Conservation (phyloP, 2,113 vertebrate species). For the Misgurnus anguillicaudatus region DNA sequence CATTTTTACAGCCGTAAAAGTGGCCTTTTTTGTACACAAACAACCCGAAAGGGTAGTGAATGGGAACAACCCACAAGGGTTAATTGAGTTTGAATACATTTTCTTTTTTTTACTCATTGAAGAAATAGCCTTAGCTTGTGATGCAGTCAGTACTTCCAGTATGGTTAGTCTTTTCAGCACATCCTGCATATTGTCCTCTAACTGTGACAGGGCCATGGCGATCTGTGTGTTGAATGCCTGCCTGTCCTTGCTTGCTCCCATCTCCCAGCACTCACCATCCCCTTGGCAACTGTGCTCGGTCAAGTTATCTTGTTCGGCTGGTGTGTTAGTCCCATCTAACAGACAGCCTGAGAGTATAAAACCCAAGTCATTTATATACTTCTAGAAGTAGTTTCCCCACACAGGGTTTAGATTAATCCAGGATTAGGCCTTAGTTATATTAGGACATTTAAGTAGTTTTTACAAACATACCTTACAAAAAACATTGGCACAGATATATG, state of each 20-base stretch:
- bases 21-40: no score
- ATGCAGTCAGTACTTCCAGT: constrained; percentile 79
- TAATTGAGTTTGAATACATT: no score
- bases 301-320: background rate
- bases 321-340: background rate
- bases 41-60: no score
- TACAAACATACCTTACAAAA: no score
- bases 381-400: no score
- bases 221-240: constrained; percentile 82
- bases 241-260: constrained; percentile 51
- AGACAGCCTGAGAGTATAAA: background rate
- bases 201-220: constrained; percentile 76
- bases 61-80: no score
- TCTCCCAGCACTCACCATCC: constrained; percentile 70
- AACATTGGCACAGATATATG: no score
- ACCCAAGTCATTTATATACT: background rate
- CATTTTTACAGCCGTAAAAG: no score
- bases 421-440: no score
- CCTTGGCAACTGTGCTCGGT: constrained; percentile 57
- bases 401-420: no score
- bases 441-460: no score
- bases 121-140: constrained; percentile 73
- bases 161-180: constrained; percentile 83
- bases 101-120: no score
- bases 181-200: constrained; percentile 90